A percentile compares a stretch with the other conserved stretches of the same genome.
These are phyloP conservation scores for Toxotes chatareus DNA, from an alignment of 2,113 vertebrate species.

Conservation along the genomic window DNA sequence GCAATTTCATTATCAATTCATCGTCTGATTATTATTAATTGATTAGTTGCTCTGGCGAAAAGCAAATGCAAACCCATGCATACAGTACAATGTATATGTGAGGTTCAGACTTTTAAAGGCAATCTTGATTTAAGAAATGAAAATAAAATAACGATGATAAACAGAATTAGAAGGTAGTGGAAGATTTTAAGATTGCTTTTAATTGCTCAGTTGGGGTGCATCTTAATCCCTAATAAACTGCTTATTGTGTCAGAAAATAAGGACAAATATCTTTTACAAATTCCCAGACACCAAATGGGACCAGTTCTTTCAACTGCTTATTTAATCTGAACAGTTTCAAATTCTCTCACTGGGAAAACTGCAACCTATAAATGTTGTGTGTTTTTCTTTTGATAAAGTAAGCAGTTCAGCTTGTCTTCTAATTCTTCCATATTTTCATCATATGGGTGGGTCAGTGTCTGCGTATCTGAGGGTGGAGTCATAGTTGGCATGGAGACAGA, in stretches of 20 bases:
- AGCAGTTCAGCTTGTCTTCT: conserved; percentile 1
- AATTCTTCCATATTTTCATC: conserved; percentile 7
- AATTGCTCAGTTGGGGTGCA: neutral
- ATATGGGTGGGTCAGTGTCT: conserved; percentile 25
- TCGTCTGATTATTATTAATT: neutral
- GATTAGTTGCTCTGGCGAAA: neutral
- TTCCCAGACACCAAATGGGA: neutral
- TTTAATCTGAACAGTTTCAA: neutral
- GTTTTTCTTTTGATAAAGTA: neutral
- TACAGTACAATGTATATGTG: neutral
- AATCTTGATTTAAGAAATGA: neutral
- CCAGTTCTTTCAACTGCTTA: neutral
- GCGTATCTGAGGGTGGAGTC: conserved; percentile 29
- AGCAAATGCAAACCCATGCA: neutral
- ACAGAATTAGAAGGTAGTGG: neutral
- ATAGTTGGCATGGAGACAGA: conserved; percentile 3
- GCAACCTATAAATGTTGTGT: neutral
- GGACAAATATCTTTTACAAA: neutral
- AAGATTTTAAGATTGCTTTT: neutral
- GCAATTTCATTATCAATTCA: neutral
- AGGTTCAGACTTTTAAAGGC: neutral
- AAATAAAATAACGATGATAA: neutral
- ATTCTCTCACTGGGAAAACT: neutral
- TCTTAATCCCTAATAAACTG: no score
- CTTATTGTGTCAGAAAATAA: no score